Evolutionary conservation across 2,888 invertebrate genomes (phyloP).

Genomic region (Rotaria sp.): DNA sequence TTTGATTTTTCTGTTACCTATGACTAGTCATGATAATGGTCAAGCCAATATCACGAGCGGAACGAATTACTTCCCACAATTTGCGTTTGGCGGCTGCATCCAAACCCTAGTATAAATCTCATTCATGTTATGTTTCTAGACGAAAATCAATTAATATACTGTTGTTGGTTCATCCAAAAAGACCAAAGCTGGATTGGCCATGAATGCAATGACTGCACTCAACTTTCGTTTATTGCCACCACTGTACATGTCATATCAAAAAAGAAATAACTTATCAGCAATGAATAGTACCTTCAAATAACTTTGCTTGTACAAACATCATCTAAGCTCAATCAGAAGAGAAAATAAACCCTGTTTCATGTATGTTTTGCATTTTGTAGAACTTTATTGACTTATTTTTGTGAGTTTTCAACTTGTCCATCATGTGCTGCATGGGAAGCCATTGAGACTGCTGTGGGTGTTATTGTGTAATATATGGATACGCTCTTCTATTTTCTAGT

Average conservation of each 20-base stretch:
- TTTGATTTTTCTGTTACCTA: constrained; percentile 42
- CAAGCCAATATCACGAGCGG: constrained; percentile 49
- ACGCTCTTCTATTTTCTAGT: no score
- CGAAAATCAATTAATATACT: background rate
- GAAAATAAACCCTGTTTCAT: no score
- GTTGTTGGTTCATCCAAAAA: constrained; percentile 57
- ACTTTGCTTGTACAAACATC: no score
- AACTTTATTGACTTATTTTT: no score
- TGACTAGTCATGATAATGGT: constrained; percentile 55
- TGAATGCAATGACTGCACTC: constrained; percentile 55
- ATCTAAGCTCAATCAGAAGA: no score
- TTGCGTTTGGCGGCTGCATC: constrained; percentile 55
- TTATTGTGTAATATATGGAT: no score
- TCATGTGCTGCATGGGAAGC: no score
- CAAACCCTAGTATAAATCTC: constrained; percentile 48
- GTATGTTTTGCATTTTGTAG: no score
- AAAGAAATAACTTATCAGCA: no score
- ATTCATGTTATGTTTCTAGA: background rate
- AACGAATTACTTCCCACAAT: constrained; percentile 54
- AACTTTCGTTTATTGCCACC: constrained; percentile 57
- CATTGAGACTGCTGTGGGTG: no score
- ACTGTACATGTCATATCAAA: constrained; percentile 46
- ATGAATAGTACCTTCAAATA: no score
- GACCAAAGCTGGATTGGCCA: constrained; percentile 55
- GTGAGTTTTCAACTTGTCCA: no score